Evolutionary conservation across 2,888 invertebrate genomes (phyloP).

Genomic region (Drosophila mimica): DNA sequence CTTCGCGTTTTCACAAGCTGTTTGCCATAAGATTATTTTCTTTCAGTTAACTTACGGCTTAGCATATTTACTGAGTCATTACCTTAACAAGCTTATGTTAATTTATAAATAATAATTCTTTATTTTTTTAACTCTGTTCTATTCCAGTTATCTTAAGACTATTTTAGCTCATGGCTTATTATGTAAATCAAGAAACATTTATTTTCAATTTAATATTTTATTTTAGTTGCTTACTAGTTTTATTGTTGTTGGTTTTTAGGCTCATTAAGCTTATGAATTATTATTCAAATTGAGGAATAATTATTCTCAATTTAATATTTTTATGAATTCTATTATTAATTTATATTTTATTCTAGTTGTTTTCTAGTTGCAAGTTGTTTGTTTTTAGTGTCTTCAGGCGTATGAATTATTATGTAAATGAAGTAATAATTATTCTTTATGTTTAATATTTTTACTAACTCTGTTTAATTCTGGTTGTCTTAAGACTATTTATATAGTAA

Average conservation of each 20-base stretch:
- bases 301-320: background rate
- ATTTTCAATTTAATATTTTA: background rate
- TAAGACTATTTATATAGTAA: background rate
- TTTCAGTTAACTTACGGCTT: background rate
- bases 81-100: no score
- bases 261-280: background rate
- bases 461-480: background rate
- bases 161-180: background rate
- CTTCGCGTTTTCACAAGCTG: background rate
- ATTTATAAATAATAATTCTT: background rate
- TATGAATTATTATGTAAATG: background rate
- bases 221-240: background rate
- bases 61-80: background rate
- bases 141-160: background rate
- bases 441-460: background rate
- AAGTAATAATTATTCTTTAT: background rate
- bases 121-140: background rate
- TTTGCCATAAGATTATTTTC: background rate
- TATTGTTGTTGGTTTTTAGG: background rate
- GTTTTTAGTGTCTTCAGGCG: no score
- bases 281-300: background rate
- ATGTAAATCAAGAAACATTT: background rate
- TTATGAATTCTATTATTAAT: no score
- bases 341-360: background rate
- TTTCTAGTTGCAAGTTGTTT: background rate